These are phyloP conservation scores for Macquaria ambigua DNA, from an alignment of 2,113 vertebrate species.

Conservation along the genomic window DNA sequence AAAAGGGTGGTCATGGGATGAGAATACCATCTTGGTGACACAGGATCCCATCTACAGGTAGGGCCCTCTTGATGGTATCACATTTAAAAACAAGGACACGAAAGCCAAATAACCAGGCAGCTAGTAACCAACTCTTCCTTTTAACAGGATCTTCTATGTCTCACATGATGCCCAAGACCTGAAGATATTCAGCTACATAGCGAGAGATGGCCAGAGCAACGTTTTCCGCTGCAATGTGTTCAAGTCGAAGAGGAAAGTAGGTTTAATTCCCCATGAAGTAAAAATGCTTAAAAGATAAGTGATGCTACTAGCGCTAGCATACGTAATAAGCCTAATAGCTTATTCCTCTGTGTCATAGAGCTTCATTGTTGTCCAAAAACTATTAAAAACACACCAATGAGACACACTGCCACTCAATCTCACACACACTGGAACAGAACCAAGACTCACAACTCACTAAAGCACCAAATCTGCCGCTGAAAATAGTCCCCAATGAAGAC, in stretches of 20 bases:
- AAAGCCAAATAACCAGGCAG: background rate
- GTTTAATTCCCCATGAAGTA: background rate
- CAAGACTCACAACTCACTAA: background rate
- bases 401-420: background rate
- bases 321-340: background rate
- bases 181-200: constrained; percentile 99
- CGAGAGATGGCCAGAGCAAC: constrained; percentile 94
- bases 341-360: background rate
- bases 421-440: background rate
- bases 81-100: background rate
- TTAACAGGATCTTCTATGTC: constrained; percentile 95
- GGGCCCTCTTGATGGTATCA: background rate
- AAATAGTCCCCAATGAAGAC: background rate
- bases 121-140: constrained; percentile 33
- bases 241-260: constrained; percentile 98
- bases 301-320: background rate
- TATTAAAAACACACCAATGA: background rate
- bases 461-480: background rate
- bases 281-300: too few relatives aligned
- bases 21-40: constrained; percentile 91
- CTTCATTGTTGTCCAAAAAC: background rate
- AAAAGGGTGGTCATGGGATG: constrained; percentile 95
- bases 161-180: constrained; percentile 98
- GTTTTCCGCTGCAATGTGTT: constrained; percentile 97
- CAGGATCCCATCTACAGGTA: constrained; percentile 98